Conservation (phyloP, 2,888 invertebrate species). For the Drosophila nr. fundita region DNA sequence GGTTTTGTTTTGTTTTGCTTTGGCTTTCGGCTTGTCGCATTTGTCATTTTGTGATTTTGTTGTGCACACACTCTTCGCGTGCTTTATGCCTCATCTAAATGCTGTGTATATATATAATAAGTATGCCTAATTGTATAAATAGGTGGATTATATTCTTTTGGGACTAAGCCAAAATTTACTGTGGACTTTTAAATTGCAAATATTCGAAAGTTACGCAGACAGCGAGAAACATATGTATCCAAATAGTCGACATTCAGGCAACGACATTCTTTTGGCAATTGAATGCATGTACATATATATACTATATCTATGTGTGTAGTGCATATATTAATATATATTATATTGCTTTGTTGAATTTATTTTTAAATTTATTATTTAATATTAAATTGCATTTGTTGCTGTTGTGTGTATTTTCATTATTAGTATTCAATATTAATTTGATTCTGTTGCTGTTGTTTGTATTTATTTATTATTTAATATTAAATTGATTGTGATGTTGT, state of each 20-base stretch:
- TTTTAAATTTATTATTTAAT: too few relatives aligned
- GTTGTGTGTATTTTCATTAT: neutral
- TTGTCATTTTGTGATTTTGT: constrained; percentile 53
- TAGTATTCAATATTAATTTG: neutral
- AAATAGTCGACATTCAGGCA: constrained; percentile 8
- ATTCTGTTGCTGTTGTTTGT: too few relatives aligned
- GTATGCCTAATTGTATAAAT: constrained; percentile 50
- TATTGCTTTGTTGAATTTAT: neutral
- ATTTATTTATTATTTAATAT: neutral
- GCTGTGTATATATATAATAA: constrained; percentile 6
- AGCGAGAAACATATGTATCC: constrained; percentile 21
- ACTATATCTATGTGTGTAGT: neutral
- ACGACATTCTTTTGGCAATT: constrained; percentile 6
- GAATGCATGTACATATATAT: constrained; percentile 5
- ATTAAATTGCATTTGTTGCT: neutral
- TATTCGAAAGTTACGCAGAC: constrained; percentile 44
- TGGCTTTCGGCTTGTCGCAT: constrained; percentile 33
- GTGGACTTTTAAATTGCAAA: constrained; percentile 28
- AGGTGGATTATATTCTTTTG: constrained; percentile 48
- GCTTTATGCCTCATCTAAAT: constrained; percentile 12
- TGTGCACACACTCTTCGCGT: constrained; percentile 34
- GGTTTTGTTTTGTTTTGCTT: constrained; percentile 24
- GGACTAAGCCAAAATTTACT: constrained; percentile 52
- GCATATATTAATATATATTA: neutral
- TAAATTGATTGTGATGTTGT: neutral